Conservation (phyloP, 2,888 invertebrate species). For the Troglohyphantes excavatus region DNA sequence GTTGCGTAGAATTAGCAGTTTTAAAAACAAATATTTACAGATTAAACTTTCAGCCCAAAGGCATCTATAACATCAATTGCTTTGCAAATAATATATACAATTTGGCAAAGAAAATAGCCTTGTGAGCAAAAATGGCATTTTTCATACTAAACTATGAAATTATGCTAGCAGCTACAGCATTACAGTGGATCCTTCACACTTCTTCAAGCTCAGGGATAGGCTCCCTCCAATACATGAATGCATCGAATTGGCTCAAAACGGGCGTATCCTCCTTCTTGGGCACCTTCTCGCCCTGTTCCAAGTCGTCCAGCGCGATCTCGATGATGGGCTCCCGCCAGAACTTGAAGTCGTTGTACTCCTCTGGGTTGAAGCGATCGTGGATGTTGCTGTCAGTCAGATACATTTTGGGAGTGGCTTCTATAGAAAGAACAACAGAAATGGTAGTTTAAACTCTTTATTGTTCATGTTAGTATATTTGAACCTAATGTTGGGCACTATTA, state of each 20-base stretch:
- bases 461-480: too few species aligned
- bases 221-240: constrained; percentile 76
- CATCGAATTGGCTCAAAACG: constrained; percentile 55
- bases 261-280: neutral
- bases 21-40: neutral
- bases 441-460: too few species aligned
- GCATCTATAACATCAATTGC: neutral
- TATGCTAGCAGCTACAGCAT: neutral
- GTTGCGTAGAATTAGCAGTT: neutral
- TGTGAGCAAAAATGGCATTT: too few species aligned
- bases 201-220: constrained; percentile 71
- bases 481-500: neutral
- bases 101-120: neutral
- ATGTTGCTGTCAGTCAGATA: constrained; percentile 44
- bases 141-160: neutral
- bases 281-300: constrained; percentile 27
- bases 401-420: constrained; percentile 37
- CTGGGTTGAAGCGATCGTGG: constrained; percentile 39
- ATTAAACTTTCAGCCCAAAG: neutral
- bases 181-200: neutral
- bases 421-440: too few species aligned
- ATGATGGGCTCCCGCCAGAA: constrained; percentile 77
- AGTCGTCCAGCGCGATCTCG: constrained; percentile 68
- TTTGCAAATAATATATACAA: neutral
- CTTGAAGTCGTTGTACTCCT: constrained; percentile 75